phyloP scores from a whole-genome alignment of 2,888 invertebrate species.

The Hydrotaea cyrtoneurina region DNA sequence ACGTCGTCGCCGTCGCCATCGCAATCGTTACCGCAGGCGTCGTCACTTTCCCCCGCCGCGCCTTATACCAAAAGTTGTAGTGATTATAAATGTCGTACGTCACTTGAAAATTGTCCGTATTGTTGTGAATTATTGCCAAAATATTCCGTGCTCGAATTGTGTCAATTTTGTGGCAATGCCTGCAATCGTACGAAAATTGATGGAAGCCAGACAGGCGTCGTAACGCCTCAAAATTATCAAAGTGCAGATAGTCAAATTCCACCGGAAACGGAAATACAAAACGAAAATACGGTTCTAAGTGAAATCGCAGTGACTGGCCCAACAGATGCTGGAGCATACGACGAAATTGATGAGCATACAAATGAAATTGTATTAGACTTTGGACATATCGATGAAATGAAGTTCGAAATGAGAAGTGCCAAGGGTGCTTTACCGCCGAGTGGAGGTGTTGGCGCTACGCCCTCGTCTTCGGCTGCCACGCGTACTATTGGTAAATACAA shows the following conservation, averaged over 20 bases:
- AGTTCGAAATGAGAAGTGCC: slow-evolving; percentile 73
- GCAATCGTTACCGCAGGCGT: slow-evolving; percentile 50
- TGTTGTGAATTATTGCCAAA: slow-evolving; percentile 58
- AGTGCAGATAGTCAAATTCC: slow-evolving; percentile 17
- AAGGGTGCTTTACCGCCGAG: slow-evolving; percentile 63
- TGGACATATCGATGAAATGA: slow-evolving; percentile 71
- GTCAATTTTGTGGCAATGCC: slow-evolving; percentile 33
- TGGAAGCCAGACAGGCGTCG: slow-evolving; percentile 14
- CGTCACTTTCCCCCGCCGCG: neutral
- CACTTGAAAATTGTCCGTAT: slow-evolving; percentile 46
- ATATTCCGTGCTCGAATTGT: slow-evolving; percentile 43
- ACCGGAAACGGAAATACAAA: slow-evolving; percentile 5
- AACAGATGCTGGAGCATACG: too few species aligned
- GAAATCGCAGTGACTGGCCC: neutral
- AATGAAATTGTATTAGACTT: neutral
- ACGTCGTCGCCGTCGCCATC: slow-evolving; percentile 45
- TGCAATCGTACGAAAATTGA: slow-evolving; percentile 49
- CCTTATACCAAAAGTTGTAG: slow-evolving; percentile 14
- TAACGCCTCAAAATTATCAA: neutral
- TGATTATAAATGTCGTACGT: slow-evolving; percentile 45
- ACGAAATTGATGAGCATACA: neutral
- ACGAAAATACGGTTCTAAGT: neutral
- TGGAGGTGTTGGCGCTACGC: neutral
- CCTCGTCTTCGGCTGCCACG: slow-evolving; percentile 37
- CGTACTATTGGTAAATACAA: slow-evolving; percentile 42